These are phyloP conservation scores for Rutilus rutilus DNA, from an alignment of 2,113 vertebrate species.

Conservation along the genomic window DNA sequence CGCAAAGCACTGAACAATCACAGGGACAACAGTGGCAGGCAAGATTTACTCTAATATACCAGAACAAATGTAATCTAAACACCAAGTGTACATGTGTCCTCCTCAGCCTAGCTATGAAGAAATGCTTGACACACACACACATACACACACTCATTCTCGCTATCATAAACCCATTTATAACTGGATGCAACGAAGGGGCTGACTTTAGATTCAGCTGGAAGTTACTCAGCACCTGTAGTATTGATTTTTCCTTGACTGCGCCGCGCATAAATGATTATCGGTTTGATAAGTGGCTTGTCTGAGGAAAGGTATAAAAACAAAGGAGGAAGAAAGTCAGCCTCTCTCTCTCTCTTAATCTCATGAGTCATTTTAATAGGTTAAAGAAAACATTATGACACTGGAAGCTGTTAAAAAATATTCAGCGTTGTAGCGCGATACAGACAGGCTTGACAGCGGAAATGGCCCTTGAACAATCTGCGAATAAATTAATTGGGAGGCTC, in stretches of 20 bases:
- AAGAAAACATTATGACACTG: conserved; percentile 43
- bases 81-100: conserved; percentile 23
- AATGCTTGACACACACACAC: not conserved
- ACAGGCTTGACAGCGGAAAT: conserved; percentile 44
- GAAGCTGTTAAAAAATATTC: conserved; percentile 27
- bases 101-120: conserved; percentile 11
- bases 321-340: not conserved
- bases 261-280: conserved; percentile 17
- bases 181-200: not conserved
- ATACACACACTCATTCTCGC: not conserved
- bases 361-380: conserved; percentile 31
- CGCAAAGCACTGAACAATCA: conserved; percentile 49
- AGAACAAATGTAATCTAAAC: conserved; percentile 38
- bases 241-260: conserved; percentile 28
- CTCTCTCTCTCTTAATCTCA: conserved; percentile 7
- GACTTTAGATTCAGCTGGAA: conserved; percentile 29
- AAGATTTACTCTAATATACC: conserved; percentile 31
- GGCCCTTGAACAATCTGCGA: conserved; percentile 29
- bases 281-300: conserved; percentile 38
- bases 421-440: not conserved
- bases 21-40: conserved; percentile 35
- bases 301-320: conserved; percentile 13
- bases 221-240: conserved; percentile 35
- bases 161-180: conserved; percentile 36
- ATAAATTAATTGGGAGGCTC: conserved; percentile 37